Evolutionary conservation across 2,888 invertebrate genomes (phyloP).

Genomic region (Pyrgus malvae): DNA sequence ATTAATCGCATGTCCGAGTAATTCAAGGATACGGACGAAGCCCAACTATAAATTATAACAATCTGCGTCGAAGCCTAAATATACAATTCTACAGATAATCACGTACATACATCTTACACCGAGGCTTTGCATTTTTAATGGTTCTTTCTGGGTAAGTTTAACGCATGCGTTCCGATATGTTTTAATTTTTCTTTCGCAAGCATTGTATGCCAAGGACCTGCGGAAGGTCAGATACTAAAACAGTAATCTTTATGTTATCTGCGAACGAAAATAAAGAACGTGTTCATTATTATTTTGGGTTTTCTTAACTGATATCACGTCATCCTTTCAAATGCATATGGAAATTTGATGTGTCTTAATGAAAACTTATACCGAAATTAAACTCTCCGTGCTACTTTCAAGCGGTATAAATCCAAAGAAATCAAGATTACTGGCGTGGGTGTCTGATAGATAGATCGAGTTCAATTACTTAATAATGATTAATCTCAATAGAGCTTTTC

Average conservation of each 20-base stretch:
- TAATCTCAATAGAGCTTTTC: too few relatives aligned
- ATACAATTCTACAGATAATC: conserved; percentile 39
- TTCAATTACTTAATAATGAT: conserved; percentile 13
- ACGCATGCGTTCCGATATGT: conserved; percentile 47
- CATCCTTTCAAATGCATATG: conserved; percentile 41
- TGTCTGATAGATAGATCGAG: background rate
- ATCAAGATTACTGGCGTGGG: conserved; percentile 4
- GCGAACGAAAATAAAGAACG: too few relatives aligned
- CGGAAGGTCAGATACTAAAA: conserved; percentile 74
- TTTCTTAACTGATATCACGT: conserved; percentile 49
- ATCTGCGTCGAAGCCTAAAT: conserved; percentile 39
- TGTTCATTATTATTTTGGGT: conserved; percentile 56
- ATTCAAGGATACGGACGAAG: conserved; percentile 52
- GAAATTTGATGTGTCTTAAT: conserved; percentile 21
- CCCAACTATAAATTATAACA: conserved; percentile 55
- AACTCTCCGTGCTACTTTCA: conserved; percentile 25
- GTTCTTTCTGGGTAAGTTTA: background rate
- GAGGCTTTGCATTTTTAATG: conserved; percentile 23
- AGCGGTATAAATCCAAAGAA: background rate
- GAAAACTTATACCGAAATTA: conserved; percentile 9
- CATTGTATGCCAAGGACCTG: conserved; percentile 69
- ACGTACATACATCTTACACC: conserved; percentile 37
- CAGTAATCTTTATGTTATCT: conserved; percentile 78
- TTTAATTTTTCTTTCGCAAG: conserved; percentile 66
- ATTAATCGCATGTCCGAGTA: conserved; percentile 47